Evolutionary conservation across 2,888 invertebrate genomes (phyloP).

Genomic region (Cerastis leucographa): DNA sequence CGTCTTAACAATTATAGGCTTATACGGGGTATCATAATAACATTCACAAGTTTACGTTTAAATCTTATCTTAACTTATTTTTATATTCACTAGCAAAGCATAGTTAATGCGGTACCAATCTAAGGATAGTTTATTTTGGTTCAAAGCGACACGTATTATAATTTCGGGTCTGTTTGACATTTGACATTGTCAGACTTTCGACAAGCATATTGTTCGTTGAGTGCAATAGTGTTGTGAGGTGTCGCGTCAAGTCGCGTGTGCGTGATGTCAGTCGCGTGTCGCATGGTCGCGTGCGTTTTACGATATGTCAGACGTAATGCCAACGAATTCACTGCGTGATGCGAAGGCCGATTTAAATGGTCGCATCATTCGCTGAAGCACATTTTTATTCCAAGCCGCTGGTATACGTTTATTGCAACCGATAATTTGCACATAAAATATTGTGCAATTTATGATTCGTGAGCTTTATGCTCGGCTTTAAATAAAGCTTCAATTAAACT

Average conservation of each 20-base stretch:
- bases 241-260: background rate
- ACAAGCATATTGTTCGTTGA: background rate
- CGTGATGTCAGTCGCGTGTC: background rate
- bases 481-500: slow-evolving; percentile 46
- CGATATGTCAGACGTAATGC: slow-evolving; percentile 35
- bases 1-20: background rate
- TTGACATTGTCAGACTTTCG: too few relatives aligned
- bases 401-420: slow-evolving; percentile 42
- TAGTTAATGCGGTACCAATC: background rate
- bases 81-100: background rate
- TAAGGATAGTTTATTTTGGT: background rate
- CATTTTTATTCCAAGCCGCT: slow-evolving; percentile 45
- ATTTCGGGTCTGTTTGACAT: background rate
- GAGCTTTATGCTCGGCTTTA: slow-evolving; percentile 29
- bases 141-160: too few relatives aligned
- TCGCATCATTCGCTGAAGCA: slow-evolving; percentile 43
- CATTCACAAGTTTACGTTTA: background rate
- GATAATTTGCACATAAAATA: slow-evolving; percentile 51
- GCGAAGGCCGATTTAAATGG: slow-evolving; percentile 33
- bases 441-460: slow-evolving; percentile 48
- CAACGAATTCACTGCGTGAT: slow-evolving; percentile 25
- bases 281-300: slow-evolving; percentile 10
- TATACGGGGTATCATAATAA: background rate
- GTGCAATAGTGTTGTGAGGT: background rate
- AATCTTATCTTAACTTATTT: background rate